Conservation (phyloP, 37 sponge, comb jelly and placozoan genomes). For the Aphrocallistes beatrix region DNA sequence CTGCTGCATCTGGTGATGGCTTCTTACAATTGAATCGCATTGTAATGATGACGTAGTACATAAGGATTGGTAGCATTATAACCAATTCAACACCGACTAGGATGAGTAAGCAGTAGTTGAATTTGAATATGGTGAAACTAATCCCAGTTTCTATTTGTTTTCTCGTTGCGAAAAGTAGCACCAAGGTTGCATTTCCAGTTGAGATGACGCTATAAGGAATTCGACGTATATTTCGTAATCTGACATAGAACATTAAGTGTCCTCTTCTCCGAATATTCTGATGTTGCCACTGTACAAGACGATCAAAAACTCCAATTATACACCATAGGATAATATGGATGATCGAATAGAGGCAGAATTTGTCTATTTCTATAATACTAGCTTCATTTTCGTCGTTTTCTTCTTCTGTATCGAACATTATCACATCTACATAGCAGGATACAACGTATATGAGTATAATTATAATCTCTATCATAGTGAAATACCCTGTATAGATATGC, state of each 20-base stretch:
- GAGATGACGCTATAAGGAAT: constrained; percentile 59
- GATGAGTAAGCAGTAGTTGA: constrained; percentile 34
- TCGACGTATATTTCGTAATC: constrained; percentile 49
- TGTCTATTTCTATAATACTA: background rate
- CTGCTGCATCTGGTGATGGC: background rate
- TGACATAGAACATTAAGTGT: constrained; percentile 62
- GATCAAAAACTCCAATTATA: background rate
- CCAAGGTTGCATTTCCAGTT: constrained; percentile 23
- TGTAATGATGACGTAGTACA: constrained; percentile 37
- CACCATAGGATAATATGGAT: constrained; percentile 1
- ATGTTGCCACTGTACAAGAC: constrained; percentile 59
- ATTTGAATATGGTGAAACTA: background rate
- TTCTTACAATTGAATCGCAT: constrained; percentile 12
- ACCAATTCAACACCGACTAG: constrained; percentile 44
- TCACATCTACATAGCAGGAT: background rate
- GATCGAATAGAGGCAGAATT: background rate
- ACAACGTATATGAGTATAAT: background rate
- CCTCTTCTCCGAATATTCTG: constrained; percentile 52
- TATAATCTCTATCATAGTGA: background rate
- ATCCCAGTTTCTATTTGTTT: background rate
- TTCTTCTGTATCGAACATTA: background rate
- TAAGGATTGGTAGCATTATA: constrained; percentile 30
- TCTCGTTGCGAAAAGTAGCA: background rate
- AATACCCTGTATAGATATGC: background rate
- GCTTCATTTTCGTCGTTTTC: background rate